These are phyloP conservation scores for Nestor notabilis DNA, from an alignment of 2,113 vertebrate genomes.

Conservation along the genomic window DNA sequence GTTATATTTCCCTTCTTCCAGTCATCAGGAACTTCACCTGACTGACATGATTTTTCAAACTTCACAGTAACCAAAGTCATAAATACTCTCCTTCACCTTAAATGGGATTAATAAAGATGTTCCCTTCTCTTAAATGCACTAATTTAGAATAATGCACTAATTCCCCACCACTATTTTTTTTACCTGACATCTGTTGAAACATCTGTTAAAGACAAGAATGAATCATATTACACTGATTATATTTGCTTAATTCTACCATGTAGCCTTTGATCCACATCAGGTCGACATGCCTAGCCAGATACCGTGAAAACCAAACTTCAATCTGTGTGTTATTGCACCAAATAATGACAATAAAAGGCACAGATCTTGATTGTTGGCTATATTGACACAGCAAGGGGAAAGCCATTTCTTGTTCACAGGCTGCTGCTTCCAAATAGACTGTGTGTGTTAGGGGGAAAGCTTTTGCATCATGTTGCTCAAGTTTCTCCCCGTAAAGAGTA, in stretches of 20 bases:
- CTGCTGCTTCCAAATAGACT: not conserved
- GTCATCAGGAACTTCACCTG: too few species aligned
- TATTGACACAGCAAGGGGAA: not conserved
- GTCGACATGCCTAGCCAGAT: not conserved
- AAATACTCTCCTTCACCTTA: constrained; percentile 60
- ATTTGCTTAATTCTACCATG: constrained; percentile 39
- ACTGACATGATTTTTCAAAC: too few species aligned
- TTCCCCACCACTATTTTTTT: constrained; percentile 16
- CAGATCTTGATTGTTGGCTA: not conserved
- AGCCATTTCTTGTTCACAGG: not conserved
- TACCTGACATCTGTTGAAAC: constrained; percentile 71
- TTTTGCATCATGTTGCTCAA: not conserved
- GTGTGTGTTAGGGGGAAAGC: not conserved
- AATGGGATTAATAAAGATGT: constrained; percentile 50
- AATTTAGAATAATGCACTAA: constrained; percentile 56
- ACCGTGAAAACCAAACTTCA: not conserved
- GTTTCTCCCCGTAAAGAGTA: not conserved
- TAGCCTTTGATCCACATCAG: constrained; percentile 13
- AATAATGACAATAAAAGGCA: not conserved
- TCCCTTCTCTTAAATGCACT: constrained; percentile 63
- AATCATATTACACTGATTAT: constrained; percentile 55
- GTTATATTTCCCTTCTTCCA: too few species aligned
- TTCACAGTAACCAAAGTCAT: constrained; percentile 1
- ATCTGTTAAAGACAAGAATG: constrained; percentile 55
- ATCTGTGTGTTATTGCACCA: not conserved